Evolutionary conservation across 2,888 invertebrate species (phyloP), one percentile per base, ranked within the genome.

Genomic region (Xestia sexstrigata): DNA sequence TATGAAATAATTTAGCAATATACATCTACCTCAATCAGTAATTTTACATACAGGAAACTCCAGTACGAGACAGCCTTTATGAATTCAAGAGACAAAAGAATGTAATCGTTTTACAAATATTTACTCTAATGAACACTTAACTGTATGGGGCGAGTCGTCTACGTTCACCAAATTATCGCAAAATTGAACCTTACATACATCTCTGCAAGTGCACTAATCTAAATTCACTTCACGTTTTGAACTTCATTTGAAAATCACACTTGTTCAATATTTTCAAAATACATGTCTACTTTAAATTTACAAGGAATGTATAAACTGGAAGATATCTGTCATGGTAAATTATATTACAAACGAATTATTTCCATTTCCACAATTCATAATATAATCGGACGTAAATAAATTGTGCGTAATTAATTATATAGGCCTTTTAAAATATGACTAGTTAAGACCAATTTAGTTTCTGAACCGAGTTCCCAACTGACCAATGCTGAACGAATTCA

Each of bases 91-190:
- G 92, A 87, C 74, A 93, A 95, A 95, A 91, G 91, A 95, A 94
- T 91, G 92, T 92, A 93, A 93, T 92, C 91, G 92, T 93, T 94
- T 93, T 93, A 95, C 92, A 95, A 93, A 92, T 93, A 94, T 93
- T 94, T 93, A 94, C 81, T 94, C 96, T 96, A 96, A 93, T 96
- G 96, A 96, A 96, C 96, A 96, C 96, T 96, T 96, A 96, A 93
- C 92, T 90, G 92, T 95, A 95, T 91, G 93, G 94, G 94, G 95
- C 93, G 93, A 92, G 77, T 82, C 49, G 89, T 91, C 94, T 94
- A 94, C 92, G 89, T 93, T 90, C 90, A 92, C 89, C 87, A 89
- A 92, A 92, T 92, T 93, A 94, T 92, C 90, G 88, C 95, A 94
- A 95, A 95, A 95, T 95, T 94, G 94, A 95, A 96, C 93, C 91